Evolutionary conservation across 2,113 vertebrate species (phyloP), one percentile per base, ranked within the genome.

Genomic region (Corythornis madagascariensis): DNA sequence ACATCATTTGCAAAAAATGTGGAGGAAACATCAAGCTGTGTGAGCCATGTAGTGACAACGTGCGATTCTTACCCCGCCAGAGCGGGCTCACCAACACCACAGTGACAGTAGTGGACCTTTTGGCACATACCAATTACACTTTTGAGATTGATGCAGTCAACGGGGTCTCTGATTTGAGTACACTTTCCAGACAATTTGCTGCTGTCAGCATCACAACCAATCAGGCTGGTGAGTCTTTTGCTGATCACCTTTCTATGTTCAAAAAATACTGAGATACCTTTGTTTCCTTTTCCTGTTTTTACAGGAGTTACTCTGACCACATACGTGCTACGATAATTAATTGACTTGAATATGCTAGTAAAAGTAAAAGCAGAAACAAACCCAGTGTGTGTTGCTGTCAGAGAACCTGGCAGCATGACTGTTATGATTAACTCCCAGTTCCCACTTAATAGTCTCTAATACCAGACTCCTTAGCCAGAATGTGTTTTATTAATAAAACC

Each of bases 81-180:
- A 89, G 93, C 1, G 98, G 98, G 40, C 98, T 99, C 84, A 97
- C 97, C 86, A 99, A 99, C 97, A 98, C 99, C 70, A 99, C 99
- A 0, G 99, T 99, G 91, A 99, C 98, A 1, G 98, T 99, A 88
- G 98, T 97, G 40, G 99, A 99, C 93, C 98, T 99, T 45, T 96
- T 99, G 86, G 99, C 99, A 15, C 99, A 99, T 88, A 99, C 99
- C 42, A 99, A 99, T 98, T 99, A 99, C 97, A 99, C 99, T 10
- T 99, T 99, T 88, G 99, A 99, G 98, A 98, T 99, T 7, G 99
- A 99, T 57, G 99, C 99, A 0, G 81, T 98, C 92, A 99, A 99
- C 0, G 99, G 99, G 2, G 99, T 99, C 5, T 99, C 99, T 1
- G 94, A 97, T n/a, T 85, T 98, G 85, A 98, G 98, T 21, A 94